phyloP scores from a whole-genome alignment of 2,113 vertebrate species.

The Dromaius novaehollandiae region DNA sequence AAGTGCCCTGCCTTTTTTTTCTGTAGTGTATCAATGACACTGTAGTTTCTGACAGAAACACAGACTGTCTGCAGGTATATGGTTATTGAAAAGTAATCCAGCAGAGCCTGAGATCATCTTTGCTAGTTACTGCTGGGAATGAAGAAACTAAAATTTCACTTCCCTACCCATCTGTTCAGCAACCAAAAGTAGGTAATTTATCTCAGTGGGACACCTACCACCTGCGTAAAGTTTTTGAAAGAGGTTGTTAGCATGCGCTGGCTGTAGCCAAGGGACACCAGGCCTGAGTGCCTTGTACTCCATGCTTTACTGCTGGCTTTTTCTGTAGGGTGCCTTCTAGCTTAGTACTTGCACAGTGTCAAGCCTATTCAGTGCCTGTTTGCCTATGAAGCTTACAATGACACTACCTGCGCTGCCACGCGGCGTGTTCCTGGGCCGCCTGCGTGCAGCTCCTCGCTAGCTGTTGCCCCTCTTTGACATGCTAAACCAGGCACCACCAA shows the following conservation, averaged over 20 bases:
- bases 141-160: constrained; percentile 53
- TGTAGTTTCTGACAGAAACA: constrained; percentile 24
- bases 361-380: neutral
- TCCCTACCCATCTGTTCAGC: constrained; percentile 57
- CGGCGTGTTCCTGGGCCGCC: fast-evolving
- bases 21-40: neutral
- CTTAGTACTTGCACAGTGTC: neutral
- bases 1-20: neutral
- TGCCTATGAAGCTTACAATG: neutral
- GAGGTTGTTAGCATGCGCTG: neutral
- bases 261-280: constrained; percentile 5
- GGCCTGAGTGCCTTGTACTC: neutral
- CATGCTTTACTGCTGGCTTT: neutral
- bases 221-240: constrained; percentile 45
- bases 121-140: constrained; percentile 56
- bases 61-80: constrained; percentile 19
- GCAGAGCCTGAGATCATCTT: constrained; percentile 36
- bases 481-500: constrained; percentile 25
- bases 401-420: neutral
- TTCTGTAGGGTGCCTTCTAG: constrained; percentile 12
- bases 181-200: constrained; percentile 47
- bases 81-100: constrained; percentile 47
- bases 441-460: fast-evolving
- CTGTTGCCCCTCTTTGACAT: neutral
- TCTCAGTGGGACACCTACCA: constrained; percentile 32